Base-by-base conservation (phyloP, 2,888 invertebrate species). In the Coecobrya sp. region DNA sequence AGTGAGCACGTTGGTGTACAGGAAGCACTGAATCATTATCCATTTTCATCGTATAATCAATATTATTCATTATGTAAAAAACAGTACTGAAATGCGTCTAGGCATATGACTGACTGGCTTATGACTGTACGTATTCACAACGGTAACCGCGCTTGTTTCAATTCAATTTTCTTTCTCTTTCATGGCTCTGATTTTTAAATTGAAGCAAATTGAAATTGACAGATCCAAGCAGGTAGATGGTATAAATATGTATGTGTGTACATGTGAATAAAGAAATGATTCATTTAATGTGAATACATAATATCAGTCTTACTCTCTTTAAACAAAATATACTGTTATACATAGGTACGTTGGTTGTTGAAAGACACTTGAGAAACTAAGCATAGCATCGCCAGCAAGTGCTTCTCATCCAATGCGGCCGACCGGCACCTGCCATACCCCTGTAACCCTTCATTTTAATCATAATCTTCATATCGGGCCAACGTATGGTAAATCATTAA, bases 401-500 rank as follows among this genome's bases (percentile, higher is more conserved):
- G 59, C 84, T 68, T 55, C 36, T 85, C 73, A 70, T 86, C 55
- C 59, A 86, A 52, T 91, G 91, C 91, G 91, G 91, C 91, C 91
- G 91, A 65, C 91, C 91, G 91, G 91, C 91, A 91, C 91, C 91
- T 91, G 86, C 86, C 86, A 70, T 52, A 55, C 81, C 30, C 13
- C 70, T 87, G 82, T 70, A 89, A 89, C 89, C 89, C 89, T 89
- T 89, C 89, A 89, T 89, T 82, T 89, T 89, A 89, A 89, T 89
- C 89, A 89, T 81, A 89, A 82, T 90, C 84, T 90, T 59, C 55
- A 55, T 59, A 45, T 42, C n/a, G n/a, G 13, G 55, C 30, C 30
- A 82, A 70, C 89, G 52, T 82, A 88, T 70, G 82, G 70, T 82
- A 76, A 84, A 90, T 90, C 89, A 90, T 90, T 90, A 91, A 91